Evolutionary conservation across 2,113 vertebrate species (phyloP), one percentile per base, ranked within the genome.

Genomic region (Lamprologus tigripictilis): DNA sequence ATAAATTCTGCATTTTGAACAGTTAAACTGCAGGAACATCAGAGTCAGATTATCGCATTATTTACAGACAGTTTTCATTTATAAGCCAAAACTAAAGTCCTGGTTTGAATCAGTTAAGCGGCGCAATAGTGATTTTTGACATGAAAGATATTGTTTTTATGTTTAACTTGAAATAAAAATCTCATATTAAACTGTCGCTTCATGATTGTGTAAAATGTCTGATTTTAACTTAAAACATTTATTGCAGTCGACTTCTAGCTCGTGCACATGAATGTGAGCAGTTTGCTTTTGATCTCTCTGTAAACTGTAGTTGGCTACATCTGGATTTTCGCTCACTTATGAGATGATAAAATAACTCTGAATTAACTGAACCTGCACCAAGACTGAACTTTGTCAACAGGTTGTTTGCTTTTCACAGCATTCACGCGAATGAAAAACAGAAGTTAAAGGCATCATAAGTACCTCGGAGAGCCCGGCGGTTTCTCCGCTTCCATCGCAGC

Each of bases 401-500:
- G 71, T 49, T 76, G 71, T 49, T 76, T 31, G 23, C 10, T 49
- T 49, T 5, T 31, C 71, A 31, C 71, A 47, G 23, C 23, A 28
- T 12, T 76, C 16, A 31, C 71, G 2, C 42, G 9, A 7, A 19
- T 19, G 23, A 49, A 78, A 78, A 78, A 49, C 42, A 49, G 16
- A 78, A 31, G 71, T 49, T 78, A 12, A 19, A 49, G 42, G 71
- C 45, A 17, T 47, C 16, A 17, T 21, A 73, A 61, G 61, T 86
- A 88, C 89, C 86, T 88, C 83, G 13, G 80, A 55, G 51, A 68
- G 71, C 5, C n/a, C 21, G 54, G 35, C 28, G 35, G 37, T 28
- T 73, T 86, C 88, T 88, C 63, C 90, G 58, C 71, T 88, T 86
- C 80, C 86, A 81, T 45, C 80, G 21, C 53, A 26, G 35, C 37